Percentiles rank a stretch among this genome's conserved stretches.
Evolutionary conservation across 2,888 invertebrate genomes (phyloP).

Genomic region (Nymphalis c-album): DNA sequence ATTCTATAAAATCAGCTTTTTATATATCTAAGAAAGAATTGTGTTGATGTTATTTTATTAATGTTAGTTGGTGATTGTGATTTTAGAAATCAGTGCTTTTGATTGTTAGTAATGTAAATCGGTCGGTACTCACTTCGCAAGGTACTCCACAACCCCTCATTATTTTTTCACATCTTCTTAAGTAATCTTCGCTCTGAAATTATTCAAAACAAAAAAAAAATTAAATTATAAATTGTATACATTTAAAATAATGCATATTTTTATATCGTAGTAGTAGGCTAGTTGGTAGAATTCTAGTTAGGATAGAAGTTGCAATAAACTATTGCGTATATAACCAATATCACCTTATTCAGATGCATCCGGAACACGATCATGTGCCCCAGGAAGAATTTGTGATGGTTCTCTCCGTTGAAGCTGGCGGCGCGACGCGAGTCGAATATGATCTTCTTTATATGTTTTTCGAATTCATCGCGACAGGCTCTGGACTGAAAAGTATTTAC

Average conservation of each 20-base stretch:
- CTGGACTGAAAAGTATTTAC: slow-evolving; percentile 49
- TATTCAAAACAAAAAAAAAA: slow-evolving; percentile 16
- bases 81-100: background rate
- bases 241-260: background rate
- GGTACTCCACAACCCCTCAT: slow-evolving; percentile 53
- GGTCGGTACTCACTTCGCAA: slow-evolving; percentile 60
- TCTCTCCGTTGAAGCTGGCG: slow-evolving; percentile 65
- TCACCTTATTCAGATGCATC: slow-evolving; percentile 74
- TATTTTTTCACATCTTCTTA: slow-evolving; percentile 58
- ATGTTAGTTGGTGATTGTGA: background rate
- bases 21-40: too few relatives aligned
- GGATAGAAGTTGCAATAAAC: too few relatives aligned
- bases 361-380: slow-evolving; percentile 73
- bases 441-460: slow-evolving; percentile 52
- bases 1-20: too few relatives aligned
- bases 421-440: slow-evolving; percentile 57
- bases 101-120: too few relatives aligned
- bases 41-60: too few relatives aligned
- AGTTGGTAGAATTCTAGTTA: too few relatives aligned
- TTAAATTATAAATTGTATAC: background rate
- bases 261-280: too few relatives aligned
- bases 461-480: slow-evolving; percentile 53
- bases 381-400: slow-evolving; percentile 71
- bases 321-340: background rate
- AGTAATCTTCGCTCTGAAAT: slow-evolving; percentile 71